These are phyloP conservation scores for Misgurnus mizolepis DNA, from an alignment of 2,113 vertebrate genomes.

Conservation along the genomic window DNA sequence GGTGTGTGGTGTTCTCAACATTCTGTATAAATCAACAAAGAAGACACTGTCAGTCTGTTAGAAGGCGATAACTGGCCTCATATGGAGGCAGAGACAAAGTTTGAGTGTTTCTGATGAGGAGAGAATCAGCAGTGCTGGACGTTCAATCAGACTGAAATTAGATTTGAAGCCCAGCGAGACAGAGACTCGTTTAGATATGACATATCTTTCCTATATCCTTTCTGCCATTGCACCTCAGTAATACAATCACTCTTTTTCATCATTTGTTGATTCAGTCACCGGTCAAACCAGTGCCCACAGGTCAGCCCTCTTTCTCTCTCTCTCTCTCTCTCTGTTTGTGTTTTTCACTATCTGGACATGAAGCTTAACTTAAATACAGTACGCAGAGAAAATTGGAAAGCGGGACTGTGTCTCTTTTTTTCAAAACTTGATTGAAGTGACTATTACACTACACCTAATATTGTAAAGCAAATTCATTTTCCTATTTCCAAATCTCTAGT, in stretches of 20 bases:
- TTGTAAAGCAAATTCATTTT: too few species aligned
- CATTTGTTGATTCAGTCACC: slow-evolving; percentile 26
- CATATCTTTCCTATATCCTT: slow-evolving; percentile 20
- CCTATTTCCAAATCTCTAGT: not conserved
- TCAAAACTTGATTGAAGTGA: too few species aligned
- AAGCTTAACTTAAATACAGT: too few species aligned
- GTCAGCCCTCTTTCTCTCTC: not conserved
- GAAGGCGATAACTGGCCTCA: slow-evolving; percentile 39
- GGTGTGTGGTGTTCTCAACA: not conserved
- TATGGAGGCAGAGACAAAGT: slow-evolving; percentile 17
- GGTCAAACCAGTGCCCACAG: slow-evolving; percentile 2
- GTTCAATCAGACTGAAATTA: slow-evolving; percentile 27
- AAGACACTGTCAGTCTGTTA: slow-evolving; percentile 14
- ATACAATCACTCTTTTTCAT: slow-evolving; percentile 35
- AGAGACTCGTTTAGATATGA: slow-evolving; percentile 39
- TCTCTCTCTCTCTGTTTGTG: not conserved
- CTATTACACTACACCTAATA: not conserved
- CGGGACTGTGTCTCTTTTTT: too few species aligned
- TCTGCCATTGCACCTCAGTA: slow-evolving; percentile 16
- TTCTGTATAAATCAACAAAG: not conserved
- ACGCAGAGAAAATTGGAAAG: too few species aligned
- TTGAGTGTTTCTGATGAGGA: not conserved
- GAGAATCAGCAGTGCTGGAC: slow-evolving; percentile 20
- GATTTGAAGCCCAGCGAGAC: slow-evolving; percentile 20
- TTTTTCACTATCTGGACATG: not conserved